A percentile compares a stretch with the other conserved stretches of the same genome.
These are phyloP conservation scores for Ennomos quercinarius DNA, from an alignment of 2,888 invertebrate genomes.

Conservation along the genomic window DNA sequence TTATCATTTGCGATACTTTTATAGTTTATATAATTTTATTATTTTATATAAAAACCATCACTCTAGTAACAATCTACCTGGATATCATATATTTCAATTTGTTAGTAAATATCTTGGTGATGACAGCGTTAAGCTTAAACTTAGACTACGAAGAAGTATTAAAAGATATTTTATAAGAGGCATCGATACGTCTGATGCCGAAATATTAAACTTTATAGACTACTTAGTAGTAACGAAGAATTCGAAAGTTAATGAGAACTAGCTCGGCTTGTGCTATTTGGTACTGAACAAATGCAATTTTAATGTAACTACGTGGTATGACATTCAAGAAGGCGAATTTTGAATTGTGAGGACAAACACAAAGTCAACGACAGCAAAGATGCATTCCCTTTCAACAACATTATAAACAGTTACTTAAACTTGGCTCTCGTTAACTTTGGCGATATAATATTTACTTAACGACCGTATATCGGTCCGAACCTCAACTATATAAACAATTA, in stretches of 20 bases:
- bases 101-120: conserved; percentile 78
- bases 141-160: conserved; percentile 79
- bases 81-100: conserved; percentile 77
- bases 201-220: conserved; percentile 43
- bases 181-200: conserved; percentile 51
- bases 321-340: conserved; percentile 51
- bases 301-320: conserved; percentile 71
- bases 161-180: conserved; percentile 62
- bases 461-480: conserved; percentile 25
- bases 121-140: conserved; percentile 79
- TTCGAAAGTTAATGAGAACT: conserved; percentile 68
- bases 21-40: conserved; percentile 58
- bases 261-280: conserved; percentile 78
- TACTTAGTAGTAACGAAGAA: conserved; percentile 60
- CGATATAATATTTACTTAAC: conserved; percentile 26
- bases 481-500: conserved; percentile 38
- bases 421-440: conserved; percentile 12
- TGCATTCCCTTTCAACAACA: background rate
- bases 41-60: conserved; percentile 80
- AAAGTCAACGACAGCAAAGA: conserved; percentile 17
- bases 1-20: conserved; percentile 61
- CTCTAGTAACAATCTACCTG: conserved; percentile 84
- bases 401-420: background rate
- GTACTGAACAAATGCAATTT: conserved; percentile 81
- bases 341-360: conserved; percentile 19